Evolutionary conservation across 2,113 vertebrate species (phyloP).

Genomic region (Pontoporia blainvillei): DNA sequence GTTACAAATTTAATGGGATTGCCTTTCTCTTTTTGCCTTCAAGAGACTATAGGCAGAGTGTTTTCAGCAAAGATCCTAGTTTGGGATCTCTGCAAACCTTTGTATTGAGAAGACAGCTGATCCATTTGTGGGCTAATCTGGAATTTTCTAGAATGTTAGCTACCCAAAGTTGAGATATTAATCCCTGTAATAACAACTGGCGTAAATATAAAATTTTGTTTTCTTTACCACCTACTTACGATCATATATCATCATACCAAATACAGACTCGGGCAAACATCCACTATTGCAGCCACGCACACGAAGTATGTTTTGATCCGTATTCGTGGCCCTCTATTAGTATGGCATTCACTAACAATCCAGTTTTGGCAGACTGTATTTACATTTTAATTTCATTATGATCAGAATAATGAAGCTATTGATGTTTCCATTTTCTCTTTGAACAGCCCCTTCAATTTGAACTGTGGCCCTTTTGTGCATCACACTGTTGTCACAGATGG

Average conservation of each 20-base stretch:
- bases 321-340: slow-evolving; percentile 64
- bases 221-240: slow-evolving; percentile 41
- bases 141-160: background rate
- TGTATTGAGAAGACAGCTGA: background rate
- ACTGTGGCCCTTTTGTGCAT: slow-evolving; percentile 68
- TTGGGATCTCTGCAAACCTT: background rate
- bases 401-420: slow-evolving; percentile 76
- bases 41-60: background rate
- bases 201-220: background rate
- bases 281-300: slow-evolving; percentile 42
- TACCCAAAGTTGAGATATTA: background rate
- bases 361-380: slow-evolving; percentile 73
- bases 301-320: slow-evolving; percentile 70
- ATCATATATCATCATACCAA: slow-evolving; percentile 64
- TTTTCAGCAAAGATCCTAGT: background rate
- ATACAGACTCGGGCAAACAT: slow-evolving; percentile 48
- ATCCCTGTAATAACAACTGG: background rate
- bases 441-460: slow-evolving; percentile 63
- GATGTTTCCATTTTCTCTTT: slow-evolving; percentile 67
- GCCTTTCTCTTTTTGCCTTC: background rate
- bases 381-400: slow-evolving; percentile 78
- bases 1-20: background rate
- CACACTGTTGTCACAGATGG: slow-evolving; percentile 72
- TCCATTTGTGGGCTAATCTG: background rate
- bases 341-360: slow-evolving; percentile 69